These are phyloP conservation scores for Monopis laevigella DNA, from an alignment of 2,888 invertebrate species.

Conservation along the genomic window DNA sequence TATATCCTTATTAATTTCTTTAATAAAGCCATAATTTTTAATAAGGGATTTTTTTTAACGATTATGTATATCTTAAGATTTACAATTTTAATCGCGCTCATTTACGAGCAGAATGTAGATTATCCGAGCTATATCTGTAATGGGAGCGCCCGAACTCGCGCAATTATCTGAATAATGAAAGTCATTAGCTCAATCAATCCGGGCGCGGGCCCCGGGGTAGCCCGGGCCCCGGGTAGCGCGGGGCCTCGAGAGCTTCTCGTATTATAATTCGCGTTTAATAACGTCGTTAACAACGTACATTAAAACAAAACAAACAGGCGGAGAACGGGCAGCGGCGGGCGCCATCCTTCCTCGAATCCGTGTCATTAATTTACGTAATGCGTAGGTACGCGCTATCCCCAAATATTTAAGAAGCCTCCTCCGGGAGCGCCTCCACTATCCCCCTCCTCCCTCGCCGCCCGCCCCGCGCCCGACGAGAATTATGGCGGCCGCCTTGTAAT, in stretches of 20 bases:
- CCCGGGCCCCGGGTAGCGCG: too few relatives aligned
- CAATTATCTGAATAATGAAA: conserved; percentile 56
- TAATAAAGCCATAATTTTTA: too few relatives aligned
- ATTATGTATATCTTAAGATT: too few relatives aligned
- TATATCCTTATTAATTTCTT: too few relatives aligned
- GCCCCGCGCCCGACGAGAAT: conserved; percentile 62
- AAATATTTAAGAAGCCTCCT: conserved; percentile 69
- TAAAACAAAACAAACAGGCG: conserved; percentile 64
- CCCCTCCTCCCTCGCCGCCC: conserved; percentile 43
- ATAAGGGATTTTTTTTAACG: too few relatives aligned
- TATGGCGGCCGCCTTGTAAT: conserved; percentile 74
- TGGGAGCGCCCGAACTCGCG: conserved; percentile 32
- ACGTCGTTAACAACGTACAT: conserved; percentile 65
- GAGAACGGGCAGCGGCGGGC: conserved; percentile 38
- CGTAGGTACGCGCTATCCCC: conserved; percentile 69
- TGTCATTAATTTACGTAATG: conserved; percentile 69
- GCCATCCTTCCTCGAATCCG: conserved; percentile 68
- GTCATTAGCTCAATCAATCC: conserved; percentile 59
- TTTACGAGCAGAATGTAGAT: background rate
- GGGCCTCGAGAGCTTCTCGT: conserved; percentile 30
- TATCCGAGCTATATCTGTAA: background rate
- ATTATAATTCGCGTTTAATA: conserved; percentile 62
- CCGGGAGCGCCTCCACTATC: conserved; percentile 63
- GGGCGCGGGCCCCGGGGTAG: conserved; percentile 25
- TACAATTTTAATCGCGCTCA: too few relatives aligned